Percentiles rank a stretch among this genome's conserved stretches.
phyloP scores from a whole-genome alignment of 2,888 invertebrate species.

The Watsonalla cultraria region DNA sequence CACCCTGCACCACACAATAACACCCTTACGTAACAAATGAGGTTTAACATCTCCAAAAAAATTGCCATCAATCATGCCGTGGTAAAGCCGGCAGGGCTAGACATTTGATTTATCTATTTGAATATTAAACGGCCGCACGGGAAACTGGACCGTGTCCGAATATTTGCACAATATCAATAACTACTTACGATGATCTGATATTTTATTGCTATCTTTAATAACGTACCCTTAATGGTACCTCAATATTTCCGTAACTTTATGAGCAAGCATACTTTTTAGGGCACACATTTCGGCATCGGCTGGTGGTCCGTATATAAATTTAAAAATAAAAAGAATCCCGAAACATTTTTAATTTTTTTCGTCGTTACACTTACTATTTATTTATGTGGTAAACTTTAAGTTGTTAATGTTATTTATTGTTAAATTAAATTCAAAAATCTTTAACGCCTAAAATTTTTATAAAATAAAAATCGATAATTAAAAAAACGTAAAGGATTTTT shows the following conservation, averaged over 20 bases:
- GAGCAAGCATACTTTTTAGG: too few relatives aligned
- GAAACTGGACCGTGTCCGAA: slow-evolving; percentile 39
- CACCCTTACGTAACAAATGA: slow-evolving; percentile 40
- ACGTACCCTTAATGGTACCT: not conserved
- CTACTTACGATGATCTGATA: not conserved
- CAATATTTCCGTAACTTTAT: not conserved
- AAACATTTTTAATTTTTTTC: too few relatives aligned
- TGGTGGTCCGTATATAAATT: too few relatives aligned
- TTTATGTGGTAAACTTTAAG: too few relatives aligned
- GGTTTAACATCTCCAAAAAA: slow-evolving; percentile 50
- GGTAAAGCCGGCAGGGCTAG: slow-evolving; percentile 53
- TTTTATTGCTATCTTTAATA: not conserved
- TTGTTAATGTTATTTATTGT: too few relatives aligned
- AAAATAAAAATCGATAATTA: too few relatives aligned
- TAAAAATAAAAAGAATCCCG: too few relatives aligned
- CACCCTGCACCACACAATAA: slow-evolving; percentile 46
- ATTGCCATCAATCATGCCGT: slow-evolving; percentile 60
- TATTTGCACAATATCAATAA: slow-evolving; percentile 21
- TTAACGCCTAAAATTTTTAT: too few relatives aligned
- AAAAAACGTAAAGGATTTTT: too few relatives aligned
- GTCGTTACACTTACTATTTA: too few relatives aligned
- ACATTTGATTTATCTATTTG: slow-evolving; percentile 70
- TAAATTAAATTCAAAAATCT: too few relatives aligned
- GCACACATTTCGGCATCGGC: too few relatives aligned
- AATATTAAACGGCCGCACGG: slow-evolving; percentile 52